phyloP scores from a whole-genome alignment of 2,888 invertebrate genomes.

The Noctua janthina region DNA sequence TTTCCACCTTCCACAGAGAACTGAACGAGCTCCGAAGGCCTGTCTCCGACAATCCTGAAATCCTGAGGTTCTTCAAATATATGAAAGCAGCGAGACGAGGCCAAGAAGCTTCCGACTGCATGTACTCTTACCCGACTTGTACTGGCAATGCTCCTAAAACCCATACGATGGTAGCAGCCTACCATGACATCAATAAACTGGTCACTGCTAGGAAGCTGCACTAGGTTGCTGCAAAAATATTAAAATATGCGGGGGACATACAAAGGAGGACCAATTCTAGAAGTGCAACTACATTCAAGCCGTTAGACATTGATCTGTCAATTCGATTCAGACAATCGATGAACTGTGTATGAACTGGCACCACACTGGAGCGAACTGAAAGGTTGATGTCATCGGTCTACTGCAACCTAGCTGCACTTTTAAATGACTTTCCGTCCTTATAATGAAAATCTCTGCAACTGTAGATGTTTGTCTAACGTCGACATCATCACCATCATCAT shows the following conservation, averaged over 20 bases:
- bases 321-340: background rate
- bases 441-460: background rate
- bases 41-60: constrained; percentile 96
- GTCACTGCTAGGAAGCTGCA: constrained; percentile 94
- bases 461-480: background rate
- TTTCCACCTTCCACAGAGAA: constrained; percentile 90
- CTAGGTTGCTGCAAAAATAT: constrained; percentile 4
- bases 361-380: background rate
- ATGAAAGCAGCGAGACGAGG: constrained; percentile 97
- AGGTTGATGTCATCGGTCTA: background rate
- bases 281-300: background rate
- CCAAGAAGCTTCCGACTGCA: constrained; percentile 94
- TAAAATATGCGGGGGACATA: background rate
- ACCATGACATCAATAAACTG: constrained; percentile 96
- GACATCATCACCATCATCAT: background rate
- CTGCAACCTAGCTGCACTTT: background rate
- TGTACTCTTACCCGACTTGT: constrained; percentile 92
- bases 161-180: constrained; percentile 96
- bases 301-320: too few relatives aligned
- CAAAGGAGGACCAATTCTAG: background rate
- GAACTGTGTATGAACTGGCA: background rate
- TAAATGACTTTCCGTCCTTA: background rate
- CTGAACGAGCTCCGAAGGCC: constrained; percentile 96
- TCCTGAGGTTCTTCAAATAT: constrained; percentile 96
- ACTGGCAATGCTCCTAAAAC: constrained; percentile 91